Evolutionary conservation across 2,113 vertebrate genomes (phyloP), one percentile per base, ranked within the genome.

Genomic region (Psilopsiagon aymara): DNA sequence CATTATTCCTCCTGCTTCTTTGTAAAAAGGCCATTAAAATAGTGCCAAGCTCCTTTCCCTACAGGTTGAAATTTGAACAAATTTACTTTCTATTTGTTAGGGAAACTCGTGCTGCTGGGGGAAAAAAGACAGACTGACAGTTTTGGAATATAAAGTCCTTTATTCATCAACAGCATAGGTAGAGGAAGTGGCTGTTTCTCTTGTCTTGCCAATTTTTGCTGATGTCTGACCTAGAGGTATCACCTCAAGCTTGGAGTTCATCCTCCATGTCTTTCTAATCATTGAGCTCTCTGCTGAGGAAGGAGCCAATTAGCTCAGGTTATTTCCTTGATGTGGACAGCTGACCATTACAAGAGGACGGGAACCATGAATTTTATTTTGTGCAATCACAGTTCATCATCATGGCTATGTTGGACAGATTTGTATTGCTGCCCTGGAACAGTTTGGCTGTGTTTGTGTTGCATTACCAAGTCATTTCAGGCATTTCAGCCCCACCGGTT

Each of bases 71-170:
- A 94, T 95, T 64, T 88, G 94, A 96, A 82, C 85, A 93, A 91
- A 91, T 94, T 95, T 96, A 94, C 97, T 96, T 95, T 97, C 90
- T 96, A 92, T 97, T 97, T 97, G 63, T 97, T 96, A 97, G 84
- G 88, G 95, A 95, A 95, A 96, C 88, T 81, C 7, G 13, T 91
- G 79, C 94, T 90, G 70, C 82, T 80, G 53, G 20, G 28, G 21
- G 6, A 66, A 57, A 63, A 66, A 82, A 91, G 82, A 15, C 69
- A 90, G 94, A 91, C 43, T 95, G 95, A 95, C 93, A 92, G 90
- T 82, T 85, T 47, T 51, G 91, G 92, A 91, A 52, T 91, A 95
- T 81, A 95, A 94, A 94, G 86, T 93, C 70, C 31, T 96, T 91
- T 95, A 84, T 97, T 96, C 92, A 90, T 81, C 86, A 86, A 89